Base-by-base conservation (phyloP, 1,140 invertebrate genomes). In the Helicoverpa zea region DNA sequence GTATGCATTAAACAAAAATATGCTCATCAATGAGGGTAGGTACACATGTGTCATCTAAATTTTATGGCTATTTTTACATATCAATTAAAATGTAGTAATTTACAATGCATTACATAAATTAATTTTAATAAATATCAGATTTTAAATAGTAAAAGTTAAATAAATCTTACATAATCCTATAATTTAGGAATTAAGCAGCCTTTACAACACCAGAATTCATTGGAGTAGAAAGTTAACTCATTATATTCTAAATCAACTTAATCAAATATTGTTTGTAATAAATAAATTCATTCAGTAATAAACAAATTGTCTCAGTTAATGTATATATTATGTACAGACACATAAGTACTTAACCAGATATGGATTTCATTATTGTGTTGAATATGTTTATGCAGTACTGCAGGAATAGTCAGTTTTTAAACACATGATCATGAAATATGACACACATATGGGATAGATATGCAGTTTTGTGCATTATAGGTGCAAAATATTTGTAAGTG, bases 281-380 rank as follows among this genome's bases (percentile, higher is more conserved):
- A 23, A 23, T 23, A 23, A 23, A 23, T 23, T 23, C 23, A 23
- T 29, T 29, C 10, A 29, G 58, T 18, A 59, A 16, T 59, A 23
- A 66, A 16, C 10, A 66, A 16, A 16, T 16, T 56, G 54, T 12
- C 3, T 13, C 3, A 18, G 43, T 49, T 13, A 70, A 29, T 68
- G 23, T 18, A 66, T 14, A 12, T 70, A 52, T 54, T 52, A 70
- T 70, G 47, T 70, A 54, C 49, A 54, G 1, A 29, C 47, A 70
- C 49, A 70, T 70, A 70, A 70, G 66, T 70, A 70, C 66, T 52
- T 29, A 29, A 52, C 49, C 49, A 52, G 66, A 29, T n/a, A 43
- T 64, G 9, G 14, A 16, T n/a, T 23, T 23, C 23, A 23, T 23
- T 23, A 23, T 23, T 23, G 23, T 23, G 23, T 23, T 35, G 35